A percentile compares a stretch with the other conserved stretches of the same genome.
These are phyloP conservation scores for Salvelinus sp. DNA, from an alignment of 2,113 vertebrate species.

Conservation along the genomic window DNA sequence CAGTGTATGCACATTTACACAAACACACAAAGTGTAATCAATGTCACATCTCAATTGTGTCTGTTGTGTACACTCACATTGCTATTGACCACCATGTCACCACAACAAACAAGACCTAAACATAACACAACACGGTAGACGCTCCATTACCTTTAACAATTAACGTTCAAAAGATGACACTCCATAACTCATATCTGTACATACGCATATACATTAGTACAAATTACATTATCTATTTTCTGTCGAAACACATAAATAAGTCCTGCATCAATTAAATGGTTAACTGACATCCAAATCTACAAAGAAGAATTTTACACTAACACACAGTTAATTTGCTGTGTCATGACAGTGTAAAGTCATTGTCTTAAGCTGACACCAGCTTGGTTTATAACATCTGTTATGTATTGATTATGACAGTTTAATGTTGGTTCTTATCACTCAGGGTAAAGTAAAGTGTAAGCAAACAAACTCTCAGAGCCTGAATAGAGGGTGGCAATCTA, in stretches of 20 bases:
- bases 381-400: too few relatives aligned
- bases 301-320: neutral
- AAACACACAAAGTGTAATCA: conserved; percentile 40
- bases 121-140: conserved; percentile 3
- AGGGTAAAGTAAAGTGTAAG: too few relatives aligned
- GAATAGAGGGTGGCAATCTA: too few relatives aligned
- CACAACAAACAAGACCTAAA: too few relatives aligned
- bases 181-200: neutral
- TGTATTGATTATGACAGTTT: too few relatives aligned
- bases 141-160: neutral
- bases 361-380: too few relatives aligned
- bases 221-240: neutral
- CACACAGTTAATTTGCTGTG: neutral
- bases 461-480: too few relatives aligned
- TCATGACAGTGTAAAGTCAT: too few relatives aligned
- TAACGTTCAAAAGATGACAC: neutral
- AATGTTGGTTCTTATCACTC: too few relatives aligned
- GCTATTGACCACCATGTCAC: conserved; percentile 18
- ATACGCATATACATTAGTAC: neutral
- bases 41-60: neutral
- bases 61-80: conserved; percentile 50
- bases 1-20: conserved; percentile 39
- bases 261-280: neutral
- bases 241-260: neutral
- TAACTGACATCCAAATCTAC: too few relatives aligned